Conservation (phyloP, 2,888 invertebrate genomes). For the Mythimna albipuncta region DNA sequence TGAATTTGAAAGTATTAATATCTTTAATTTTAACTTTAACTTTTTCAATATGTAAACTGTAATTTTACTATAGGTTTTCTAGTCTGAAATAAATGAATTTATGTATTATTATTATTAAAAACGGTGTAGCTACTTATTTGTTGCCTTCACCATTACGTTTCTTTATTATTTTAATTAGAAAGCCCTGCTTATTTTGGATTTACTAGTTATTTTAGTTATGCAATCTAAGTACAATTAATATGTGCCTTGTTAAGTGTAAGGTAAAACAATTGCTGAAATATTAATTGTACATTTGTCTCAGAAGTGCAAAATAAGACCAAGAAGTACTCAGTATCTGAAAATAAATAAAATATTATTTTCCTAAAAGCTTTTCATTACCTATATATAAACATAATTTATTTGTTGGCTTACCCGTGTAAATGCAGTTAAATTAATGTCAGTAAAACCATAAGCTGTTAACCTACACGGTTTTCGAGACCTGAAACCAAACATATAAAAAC, state of each 20-base stretch:
- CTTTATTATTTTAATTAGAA: neutral
- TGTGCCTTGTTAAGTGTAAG: neutral
- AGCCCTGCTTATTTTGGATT: neutral
- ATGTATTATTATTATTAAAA: too few species aligned
- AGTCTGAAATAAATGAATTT: too few species aligned
- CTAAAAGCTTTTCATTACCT: neutral
- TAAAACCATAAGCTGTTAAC: conserved; percentile 74
- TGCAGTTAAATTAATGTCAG: conserved; percentile 72
- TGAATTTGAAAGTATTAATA: too few species aligned
- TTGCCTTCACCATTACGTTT: neutral
- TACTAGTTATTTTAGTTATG: neutral
- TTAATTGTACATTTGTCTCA: conserved; percentile 69
- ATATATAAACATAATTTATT: conserved; percentile 24
- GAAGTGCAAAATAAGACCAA: conserved; percentile 80
- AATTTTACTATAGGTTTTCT: too few species aligned
- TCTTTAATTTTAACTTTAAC: too few species aligned
- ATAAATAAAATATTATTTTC: neutral
- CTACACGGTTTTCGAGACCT: conserved; percentile 78
- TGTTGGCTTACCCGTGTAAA: conserved; percentile 72
- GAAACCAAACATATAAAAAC: conserved; percentile 44
- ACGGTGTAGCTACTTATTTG: neutral
- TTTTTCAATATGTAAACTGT: too few species aligned
- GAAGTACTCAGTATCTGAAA: conserved; percentile 79
- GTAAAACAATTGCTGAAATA: neutral
- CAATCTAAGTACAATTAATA: neutral